These are phyloP conservation scores for Bombyx mori DNA, from an alignment of 1,140 invertebrate genomes.

Conservation along the genomic window DNA sequence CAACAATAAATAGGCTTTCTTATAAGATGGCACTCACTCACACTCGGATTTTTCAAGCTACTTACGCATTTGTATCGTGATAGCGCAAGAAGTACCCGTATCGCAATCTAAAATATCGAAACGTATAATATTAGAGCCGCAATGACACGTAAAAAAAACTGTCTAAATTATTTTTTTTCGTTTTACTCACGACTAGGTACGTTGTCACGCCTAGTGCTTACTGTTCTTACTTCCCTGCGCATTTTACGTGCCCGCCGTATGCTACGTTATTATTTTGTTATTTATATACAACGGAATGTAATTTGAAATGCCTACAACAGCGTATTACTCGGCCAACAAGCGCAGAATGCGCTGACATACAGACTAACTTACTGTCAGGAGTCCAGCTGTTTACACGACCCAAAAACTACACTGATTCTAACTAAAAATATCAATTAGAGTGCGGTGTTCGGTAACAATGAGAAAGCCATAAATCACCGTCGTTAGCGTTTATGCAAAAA, in stretches of 20 bases:
- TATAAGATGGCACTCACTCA: conserved; percentile 8
- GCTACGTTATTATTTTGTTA: conserved; percentile 16
- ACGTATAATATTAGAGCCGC: conserved; percentile 28
- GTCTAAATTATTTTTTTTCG: conserved; percentile 17
- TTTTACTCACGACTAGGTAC: conserved; percentile 59
- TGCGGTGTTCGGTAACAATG: conserved; percentile 48
- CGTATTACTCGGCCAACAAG: conserved; percentile 46
- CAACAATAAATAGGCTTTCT: conserved; percentile 14
- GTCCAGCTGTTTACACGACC: conserved; percentile 63
- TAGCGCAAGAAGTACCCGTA: conserved; percentile 64
- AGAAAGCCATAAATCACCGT: conserved; percentile 40
- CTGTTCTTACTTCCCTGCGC: conserved; percentile 47
- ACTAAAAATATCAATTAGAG: conserved; percentile 70
- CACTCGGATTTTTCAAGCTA: conserved; percentile 27
- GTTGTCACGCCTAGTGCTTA: conserved; percentile 57
- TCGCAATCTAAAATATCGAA: conserved; percentile 63
- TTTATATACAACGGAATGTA: conserved; percentile 11
- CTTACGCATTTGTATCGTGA: conserved; percentile 67
- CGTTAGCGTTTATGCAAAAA: conserved; percentile 47
- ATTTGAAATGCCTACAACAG: conserved; percentile 33
- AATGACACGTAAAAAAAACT: conserved; percentile 11
- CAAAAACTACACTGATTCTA: conserved; percentile 61
- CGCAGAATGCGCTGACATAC: conserved; percentile 51
- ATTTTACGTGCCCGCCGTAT: conserved; percentile 28
- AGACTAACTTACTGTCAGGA: conserved; percentile 59